Percentiles rank a stretch among this genome's conserved stretches.
Conservation (phyloP, 2,113 vertebrate genomes). For the Brienomyrus brachyistius region DNA sequence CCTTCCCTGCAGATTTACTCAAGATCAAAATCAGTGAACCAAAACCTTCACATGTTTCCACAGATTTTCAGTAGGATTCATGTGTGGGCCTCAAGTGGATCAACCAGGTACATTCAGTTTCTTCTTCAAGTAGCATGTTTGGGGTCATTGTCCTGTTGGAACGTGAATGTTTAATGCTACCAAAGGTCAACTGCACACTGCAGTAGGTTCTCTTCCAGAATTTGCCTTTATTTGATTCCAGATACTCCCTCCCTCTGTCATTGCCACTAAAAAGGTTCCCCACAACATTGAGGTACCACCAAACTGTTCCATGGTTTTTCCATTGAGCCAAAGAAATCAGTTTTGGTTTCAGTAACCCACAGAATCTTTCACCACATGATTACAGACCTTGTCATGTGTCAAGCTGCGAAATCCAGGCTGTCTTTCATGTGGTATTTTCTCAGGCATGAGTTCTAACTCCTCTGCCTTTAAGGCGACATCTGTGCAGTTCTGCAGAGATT, state of each 20-base stretch:
- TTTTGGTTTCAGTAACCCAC: neutral
- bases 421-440: neutral
- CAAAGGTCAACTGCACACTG: neutral
- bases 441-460: neutral
- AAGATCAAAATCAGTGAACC: neutral
- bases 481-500: neutral
- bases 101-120: neutral
- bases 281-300: neutral
- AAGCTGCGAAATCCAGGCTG: neutral
- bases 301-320: neutral
- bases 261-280: neutral
- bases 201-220: neutral
- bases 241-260: neutral
- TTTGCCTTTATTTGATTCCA: neutral
- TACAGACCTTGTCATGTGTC: neutral
- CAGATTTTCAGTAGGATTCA: neutral
- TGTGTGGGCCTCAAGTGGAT: neutral
- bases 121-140: neutral
- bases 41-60: neutral
- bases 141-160: neutral
- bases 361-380: neutral
- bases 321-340: neutral
- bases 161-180: neutral
- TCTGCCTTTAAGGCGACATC: neutral
- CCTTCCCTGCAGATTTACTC: neutral